A percentile compares a stretch with the other conserved stretches of the same genome.
Evolutionary conservation across 2,113 vertebrate genomes (phyloP).

Genomic region (Ibidorhyncha struthersii): DNA sequence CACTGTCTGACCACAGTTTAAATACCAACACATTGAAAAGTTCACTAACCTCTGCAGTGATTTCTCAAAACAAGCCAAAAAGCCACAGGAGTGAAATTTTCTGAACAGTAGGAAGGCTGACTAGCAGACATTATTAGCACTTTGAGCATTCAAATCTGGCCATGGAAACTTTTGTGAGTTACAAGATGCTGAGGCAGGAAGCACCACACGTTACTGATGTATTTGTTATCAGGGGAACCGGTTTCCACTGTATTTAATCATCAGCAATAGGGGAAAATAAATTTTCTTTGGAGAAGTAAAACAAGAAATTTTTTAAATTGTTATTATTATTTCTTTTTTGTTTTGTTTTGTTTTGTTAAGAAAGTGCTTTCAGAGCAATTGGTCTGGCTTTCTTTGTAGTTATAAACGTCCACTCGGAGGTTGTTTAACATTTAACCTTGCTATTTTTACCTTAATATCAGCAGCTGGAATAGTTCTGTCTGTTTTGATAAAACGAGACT

Average conservation of each 20-base stretch:
- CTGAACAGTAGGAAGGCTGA: constrained; percentile 73
- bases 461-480: constrained; percentile 52
- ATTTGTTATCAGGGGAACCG: constrained; percentile 50
- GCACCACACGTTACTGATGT: neutral
- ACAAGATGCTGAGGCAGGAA: constrained; percentile 48
- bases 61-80: constrained; percentile 74
- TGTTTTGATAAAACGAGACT: constrained; percentile 55
- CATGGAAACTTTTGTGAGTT: constrained; percentile 65
- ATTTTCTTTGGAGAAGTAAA: constrained; percentile 15
- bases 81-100: constrained; percentile 78
- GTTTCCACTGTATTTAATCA: constrained; percentile 45
- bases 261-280: constrained; percentile 4
- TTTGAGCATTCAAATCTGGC: constrained; percentile 50
- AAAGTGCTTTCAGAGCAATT: constrained; percentile 20
- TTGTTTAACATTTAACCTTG: constrained; percentile 68
- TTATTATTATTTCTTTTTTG: neutral
- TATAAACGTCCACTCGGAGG: constrained; percentile 33
- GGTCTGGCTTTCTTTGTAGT: constrained; percentile 48
- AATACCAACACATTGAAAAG: constrained; percentile 71
- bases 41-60: constrained; percentile 73
- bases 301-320: neutral
- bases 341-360: neutral
- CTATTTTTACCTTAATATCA: constrained; percentile 60
- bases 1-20: constrained; percentile 67
- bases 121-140: constrained; percentile 68